phyloP scores from a whole-genome alignment of 2,113 vertebrate genomes.

The Acinonyx jubatus region DNA sequence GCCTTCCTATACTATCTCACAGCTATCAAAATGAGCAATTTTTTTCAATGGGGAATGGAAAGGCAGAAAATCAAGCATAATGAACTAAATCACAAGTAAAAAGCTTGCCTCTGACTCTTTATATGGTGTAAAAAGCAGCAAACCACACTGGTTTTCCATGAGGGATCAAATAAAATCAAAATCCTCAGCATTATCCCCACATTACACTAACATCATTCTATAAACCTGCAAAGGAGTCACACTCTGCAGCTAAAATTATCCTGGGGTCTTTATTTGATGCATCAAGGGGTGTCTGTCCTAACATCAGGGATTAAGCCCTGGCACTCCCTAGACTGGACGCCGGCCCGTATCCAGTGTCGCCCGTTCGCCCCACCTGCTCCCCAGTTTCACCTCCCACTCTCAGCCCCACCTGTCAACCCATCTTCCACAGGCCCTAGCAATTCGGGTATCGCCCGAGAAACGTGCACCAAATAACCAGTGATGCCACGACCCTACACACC shows the following conservation, averaged over 20 bases:
- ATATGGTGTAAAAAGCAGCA: neutral
- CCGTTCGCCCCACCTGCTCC: neutral
- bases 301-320: no score
- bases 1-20: neutral
- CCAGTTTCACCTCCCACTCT: neutral
- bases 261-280: neutral
- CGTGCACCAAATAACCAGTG: rapidly evolving
- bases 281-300: no score
- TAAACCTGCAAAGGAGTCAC: neutral
- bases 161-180: neutral
- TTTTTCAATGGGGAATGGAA: neutral
- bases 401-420: neutral
- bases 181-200: neutral
- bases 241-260: neutral
- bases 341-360: rapidly evolving
- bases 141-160: neutral
- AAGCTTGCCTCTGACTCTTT: no score
- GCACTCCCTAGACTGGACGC: neutral
- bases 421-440: neutral
- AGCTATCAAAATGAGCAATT: neutral
- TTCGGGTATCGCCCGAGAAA: neutral
- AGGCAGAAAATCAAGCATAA: neutral
- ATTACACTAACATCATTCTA: no score
- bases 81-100: neutral
- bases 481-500: neutral